phyloP scores from a whole-genome alignment of 92 coral and sea anemone genomes.

The Plumapathes pennacea region DNA sequence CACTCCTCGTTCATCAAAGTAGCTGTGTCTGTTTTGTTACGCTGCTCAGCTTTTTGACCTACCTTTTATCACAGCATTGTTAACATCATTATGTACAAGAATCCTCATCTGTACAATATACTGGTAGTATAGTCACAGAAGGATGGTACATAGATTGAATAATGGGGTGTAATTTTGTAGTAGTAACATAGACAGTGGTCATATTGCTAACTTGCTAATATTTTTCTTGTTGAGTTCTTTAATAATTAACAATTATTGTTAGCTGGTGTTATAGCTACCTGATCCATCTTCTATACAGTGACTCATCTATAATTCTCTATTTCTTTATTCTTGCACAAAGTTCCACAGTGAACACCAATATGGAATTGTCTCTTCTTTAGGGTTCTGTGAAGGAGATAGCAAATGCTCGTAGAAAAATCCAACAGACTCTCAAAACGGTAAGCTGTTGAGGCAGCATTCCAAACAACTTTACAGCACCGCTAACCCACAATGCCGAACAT shows the following conservation, averaged over 20 bases:
- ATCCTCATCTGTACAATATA: no score
- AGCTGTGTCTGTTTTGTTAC: background rate
- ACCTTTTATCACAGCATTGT: no score
- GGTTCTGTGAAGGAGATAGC: constrained; percentile 91
- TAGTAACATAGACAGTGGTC: no score
- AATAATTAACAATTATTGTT: no score
- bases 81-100: no score
- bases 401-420: constrained; percentile 93
- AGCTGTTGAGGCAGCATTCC: constrained; percentile 36
- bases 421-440: constrained; percentile 92
- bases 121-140: no score
- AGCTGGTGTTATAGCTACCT: no score
- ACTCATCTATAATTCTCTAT: background rate
- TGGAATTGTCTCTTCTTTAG: constrained; percentile 36
- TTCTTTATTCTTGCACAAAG: background rate
- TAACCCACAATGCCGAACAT: background rate
- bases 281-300: background rate
- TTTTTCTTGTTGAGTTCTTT: no score
- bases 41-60: background rate
- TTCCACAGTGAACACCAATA: constrained; percentile 1
- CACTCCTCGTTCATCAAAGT: no score
- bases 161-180: no score
- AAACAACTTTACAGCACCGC: background rate
- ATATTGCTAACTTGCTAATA: no score
- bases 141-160: no score